Evolutionary conservation across 2,888 invertebrate species (phyloP), one percentile per base, ranked within the genome.

Genomic region (Cephus sareptanus): DNA sequence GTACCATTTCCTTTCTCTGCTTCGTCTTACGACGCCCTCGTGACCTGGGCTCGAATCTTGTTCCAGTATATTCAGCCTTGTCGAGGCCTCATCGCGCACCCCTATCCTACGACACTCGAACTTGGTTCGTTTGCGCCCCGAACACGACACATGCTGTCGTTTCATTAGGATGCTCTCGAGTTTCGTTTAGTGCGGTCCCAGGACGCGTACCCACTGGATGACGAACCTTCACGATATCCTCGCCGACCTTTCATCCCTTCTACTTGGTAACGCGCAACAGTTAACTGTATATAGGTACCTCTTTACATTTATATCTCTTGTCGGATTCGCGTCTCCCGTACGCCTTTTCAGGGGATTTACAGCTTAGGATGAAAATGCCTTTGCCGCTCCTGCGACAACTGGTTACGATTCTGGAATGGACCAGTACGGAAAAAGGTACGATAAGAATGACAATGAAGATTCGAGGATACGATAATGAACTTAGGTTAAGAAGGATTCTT

Each of bases 31-130:
- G 73, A 73, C 34, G 34, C 78, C 75, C 78, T 73, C 76, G 78
- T 78, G 76, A 78, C 78, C 37, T 76, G 69, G 75, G 75, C 77
- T 75, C 71, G n/a, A 70, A 77, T 69, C 75, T 40, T 77, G 31
- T 15, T 56, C 75, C 15, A 73, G 35, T 31, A 56, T 56, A 31
- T 71, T 71, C 34, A 31, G 30, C 15, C 30, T 31, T n/a, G 23
- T 31, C 71, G 71, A 34, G 30, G 71, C 3, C 71, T 31, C 71
- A 30, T 71, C 71, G 71, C 31, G 34, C 71, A 31, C 30, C 31
- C 71, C 31, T 31, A 23, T 71, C 11, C 30, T 71, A 71, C 71
- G 30, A 15, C 23, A 9, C 56, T 56, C 23, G 15, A 73, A 30
- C 33, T 71, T 34, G 71, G 33, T 71, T 71, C 31, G 71, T 73